Conservation (phyloP, 2,797 vertebrate genomes). For the Pogoniulus pusillus region DNA sequence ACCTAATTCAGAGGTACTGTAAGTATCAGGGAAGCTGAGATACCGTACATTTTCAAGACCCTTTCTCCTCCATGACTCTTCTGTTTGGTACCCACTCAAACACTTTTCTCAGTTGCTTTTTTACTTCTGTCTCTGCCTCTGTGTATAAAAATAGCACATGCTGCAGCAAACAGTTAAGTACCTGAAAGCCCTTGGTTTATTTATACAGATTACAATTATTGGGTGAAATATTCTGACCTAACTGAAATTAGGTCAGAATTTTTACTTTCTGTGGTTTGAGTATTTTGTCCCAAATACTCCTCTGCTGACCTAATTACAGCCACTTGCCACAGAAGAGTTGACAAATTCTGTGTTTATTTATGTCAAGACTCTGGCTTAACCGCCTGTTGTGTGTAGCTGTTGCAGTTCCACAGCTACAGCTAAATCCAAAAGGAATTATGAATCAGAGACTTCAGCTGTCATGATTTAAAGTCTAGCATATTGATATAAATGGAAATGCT, state of each 20-base stretch:
- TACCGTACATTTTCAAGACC: not conserved
- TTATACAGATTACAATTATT: not conserved
- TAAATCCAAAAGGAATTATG: not conserved
- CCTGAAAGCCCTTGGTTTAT: not conserved
- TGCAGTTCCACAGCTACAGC: not conserved
- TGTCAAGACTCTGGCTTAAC: not conserved
- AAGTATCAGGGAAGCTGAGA: not conserved
- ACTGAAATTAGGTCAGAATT: not conserved
- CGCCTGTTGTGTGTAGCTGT: not conserved
- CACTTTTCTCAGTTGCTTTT: not conserved
- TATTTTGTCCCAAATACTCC: not conserved
- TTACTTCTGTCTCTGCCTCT: not conserved
- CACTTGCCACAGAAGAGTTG: not conserved
- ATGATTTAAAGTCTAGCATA: not conserved
- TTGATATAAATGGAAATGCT: not conserved
- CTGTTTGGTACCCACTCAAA: not conserved
- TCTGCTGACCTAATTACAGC: not conserved
- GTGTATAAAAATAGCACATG: not conserved
- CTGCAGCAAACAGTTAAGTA: not conserved
- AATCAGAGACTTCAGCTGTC: not conserved
- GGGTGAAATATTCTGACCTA: not conserved
- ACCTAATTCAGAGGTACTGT: not conserved
- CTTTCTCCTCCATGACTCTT: not conserved
- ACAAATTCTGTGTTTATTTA: not conserved
- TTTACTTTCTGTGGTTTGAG: not conserved